Conservation (phyloP, 2,888 invertebrate genomes). For the Stegophylla sp. region DNA sequence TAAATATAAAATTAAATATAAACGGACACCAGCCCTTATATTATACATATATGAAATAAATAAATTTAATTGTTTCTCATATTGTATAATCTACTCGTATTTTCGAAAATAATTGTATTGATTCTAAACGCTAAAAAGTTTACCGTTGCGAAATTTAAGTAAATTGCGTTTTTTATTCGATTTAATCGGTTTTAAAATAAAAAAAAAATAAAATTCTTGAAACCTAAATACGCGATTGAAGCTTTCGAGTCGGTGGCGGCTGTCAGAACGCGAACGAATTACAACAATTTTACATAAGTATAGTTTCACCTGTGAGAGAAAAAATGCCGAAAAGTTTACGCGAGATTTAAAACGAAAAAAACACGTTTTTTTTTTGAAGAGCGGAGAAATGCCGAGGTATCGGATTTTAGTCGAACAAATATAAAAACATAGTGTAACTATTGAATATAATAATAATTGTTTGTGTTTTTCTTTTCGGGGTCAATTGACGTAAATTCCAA, state of each 20-base stretch:
- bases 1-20: no score
- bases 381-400: neutral
- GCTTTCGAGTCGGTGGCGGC: neutral
- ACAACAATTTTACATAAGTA: neutral
- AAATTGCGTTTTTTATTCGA: neutral
- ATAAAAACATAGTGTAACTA: no score
- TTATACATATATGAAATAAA: no score
- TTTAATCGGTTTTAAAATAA: neutral
- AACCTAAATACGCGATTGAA: neutral
- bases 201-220: neutral
- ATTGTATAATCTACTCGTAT: neutral
- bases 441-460: conserved; percentile 47
- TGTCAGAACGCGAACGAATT: neutral
- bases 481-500: conserved; percentile 57
- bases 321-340: neutral
- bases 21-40: no score
- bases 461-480: conserved; percentile 53
- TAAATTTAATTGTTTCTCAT: neutral
- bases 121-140: neutral
- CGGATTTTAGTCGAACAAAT: conserved; percentile 7
- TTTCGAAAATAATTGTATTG: neutral
- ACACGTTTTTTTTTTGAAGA: no score
- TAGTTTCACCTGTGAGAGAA: neutral
- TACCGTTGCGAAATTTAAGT: neutral
- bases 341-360: neutral